Evolutionary conservation across 2,888 invertebrate species (phyloP).

Genomic region (Leptogaster cylindrica): DNA sequence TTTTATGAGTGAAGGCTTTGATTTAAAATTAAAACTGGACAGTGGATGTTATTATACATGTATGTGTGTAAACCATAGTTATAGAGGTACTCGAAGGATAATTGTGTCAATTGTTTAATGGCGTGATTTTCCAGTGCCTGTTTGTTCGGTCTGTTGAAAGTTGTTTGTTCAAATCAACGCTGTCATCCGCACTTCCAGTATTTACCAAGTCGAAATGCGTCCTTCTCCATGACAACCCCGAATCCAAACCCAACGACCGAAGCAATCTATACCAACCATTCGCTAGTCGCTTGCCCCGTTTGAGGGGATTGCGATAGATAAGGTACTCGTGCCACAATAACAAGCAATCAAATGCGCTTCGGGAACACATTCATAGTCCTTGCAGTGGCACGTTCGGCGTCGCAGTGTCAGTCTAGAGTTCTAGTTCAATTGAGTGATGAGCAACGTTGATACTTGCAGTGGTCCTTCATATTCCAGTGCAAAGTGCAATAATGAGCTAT

Average conservation of each 20-base stretch:
- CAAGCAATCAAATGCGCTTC: conserved; percentile 24
- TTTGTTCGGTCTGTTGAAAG: no score
- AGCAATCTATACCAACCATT: background rate
- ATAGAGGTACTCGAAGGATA: no score
- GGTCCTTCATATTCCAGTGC: background rate
- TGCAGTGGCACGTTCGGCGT: background rate
- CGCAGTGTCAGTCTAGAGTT: background rate
- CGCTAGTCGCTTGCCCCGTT: background rate
- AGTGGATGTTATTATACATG: no score
- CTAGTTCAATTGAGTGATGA: conserved; percentile 3
- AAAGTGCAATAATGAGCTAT: conserved; percentile 42
- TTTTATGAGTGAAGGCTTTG: no score
- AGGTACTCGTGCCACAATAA: conserved; percentile 7
- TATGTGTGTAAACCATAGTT: no score
- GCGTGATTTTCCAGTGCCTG: no score
- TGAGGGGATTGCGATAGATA: conserved; percentile 14
- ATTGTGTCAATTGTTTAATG: no score
- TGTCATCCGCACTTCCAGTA: no score
- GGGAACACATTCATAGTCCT: background rate
- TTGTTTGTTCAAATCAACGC: no score
- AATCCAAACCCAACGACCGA: background rate
- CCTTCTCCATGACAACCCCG: conserved; percentile 10
- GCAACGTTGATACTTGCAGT: background rate
- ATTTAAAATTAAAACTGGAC: no score
- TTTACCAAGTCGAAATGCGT: background rate